Evolutionary conservation across 2,797 vertebrate genomes (phyloP), one percentile per base, ranked within the genome.

Genomic region (Enteromius treurensis): DNA sequence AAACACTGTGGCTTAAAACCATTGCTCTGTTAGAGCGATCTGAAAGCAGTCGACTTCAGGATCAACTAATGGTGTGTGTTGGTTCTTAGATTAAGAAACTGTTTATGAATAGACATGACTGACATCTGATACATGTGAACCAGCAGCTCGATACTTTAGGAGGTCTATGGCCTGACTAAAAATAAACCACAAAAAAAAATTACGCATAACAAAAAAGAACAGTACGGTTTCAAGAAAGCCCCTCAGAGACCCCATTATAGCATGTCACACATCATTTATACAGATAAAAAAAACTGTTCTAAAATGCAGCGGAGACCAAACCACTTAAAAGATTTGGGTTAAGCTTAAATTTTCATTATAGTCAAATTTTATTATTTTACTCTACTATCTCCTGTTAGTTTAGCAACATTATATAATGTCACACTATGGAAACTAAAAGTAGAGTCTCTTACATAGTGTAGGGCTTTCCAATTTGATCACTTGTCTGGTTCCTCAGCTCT

Each of bases 1-100:
- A 67, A n/a, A 79, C 42, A 79, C 77, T 49, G 60, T 47, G 29
- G 42, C 26, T 34, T 29, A 67, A 65, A 34, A 79, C 29, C 29
- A 23, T 23, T 23, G 45, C 29, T 67, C 34, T 60, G 51, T 71
- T 58, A 32, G 17, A 71, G 37, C 23, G 0, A 23, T 80, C 17
- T 71, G 34, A 69, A 23, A 80, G 34, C 0, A 1, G 17, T 70
- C 23, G 71, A 32, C 3, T 1, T 71, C 26, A 45, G 40, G 23
- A 19, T 60, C 23, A 21, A 19, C 74, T 32, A 68, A 51, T 23
- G 10, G 5, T 55, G 26, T 34, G 60, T 32, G 6, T 32, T 78
- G 32, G 21, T 79, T 79, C 21, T 37, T 40, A 17, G 23, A 76
- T 75, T 34, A 77, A 53, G 15, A 64, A 51, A 34, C 23, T 26